Conservation (phyloP, 2,113 vertebrate species). For the Halcyon malimbica region DNA sequence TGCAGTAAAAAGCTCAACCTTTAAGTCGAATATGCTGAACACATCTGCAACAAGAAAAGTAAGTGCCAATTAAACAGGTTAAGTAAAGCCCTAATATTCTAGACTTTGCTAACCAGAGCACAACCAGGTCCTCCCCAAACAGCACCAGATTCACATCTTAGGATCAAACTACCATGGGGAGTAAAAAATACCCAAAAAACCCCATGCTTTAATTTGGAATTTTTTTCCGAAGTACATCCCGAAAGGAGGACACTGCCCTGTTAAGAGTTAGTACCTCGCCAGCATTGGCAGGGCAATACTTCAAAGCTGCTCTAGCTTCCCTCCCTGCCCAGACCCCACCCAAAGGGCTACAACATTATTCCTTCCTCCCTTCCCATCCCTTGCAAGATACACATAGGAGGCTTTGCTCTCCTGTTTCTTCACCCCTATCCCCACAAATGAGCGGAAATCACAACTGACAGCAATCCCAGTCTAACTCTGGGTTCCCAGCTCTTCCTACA, state of each 20-base stretch:
- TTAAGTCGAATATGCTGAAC: constrained; percentile 57
- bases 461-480: background rate
- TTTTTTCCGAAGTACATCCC: background rate
- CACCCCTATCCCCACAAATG: background rate
- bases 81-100: background rate
- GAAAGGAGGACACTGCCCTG: background rate
- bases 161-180: background rate
- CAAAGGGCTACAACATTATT: rapidly evolving
- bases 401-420: background rate
- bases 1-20: background rate
- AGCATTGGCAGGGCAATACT: background rate
- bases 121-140: background rate
- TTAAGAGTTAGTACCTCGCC: background rate
- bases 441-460: background rate
- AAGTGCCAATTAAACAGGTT: background rate
- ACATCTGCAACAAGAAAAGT: constrained; percentile 62
- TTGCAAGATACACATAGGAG: background rate
- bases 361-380: background rate
- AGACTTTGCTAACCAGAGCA: background rate
- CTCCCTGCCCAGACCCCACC: background rate
- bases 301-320: background rate
- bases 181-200: no score
- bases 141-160: background rate
- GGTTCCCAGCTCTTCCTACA: background rate
- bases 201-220: background rate